Percentiles rank a stretch among this genome's conserved stretches.
Evolutionary conservation across 2,113 vertebrate genomes (phyloP).

Genomic region (Pelecanus crispus): DNA sequence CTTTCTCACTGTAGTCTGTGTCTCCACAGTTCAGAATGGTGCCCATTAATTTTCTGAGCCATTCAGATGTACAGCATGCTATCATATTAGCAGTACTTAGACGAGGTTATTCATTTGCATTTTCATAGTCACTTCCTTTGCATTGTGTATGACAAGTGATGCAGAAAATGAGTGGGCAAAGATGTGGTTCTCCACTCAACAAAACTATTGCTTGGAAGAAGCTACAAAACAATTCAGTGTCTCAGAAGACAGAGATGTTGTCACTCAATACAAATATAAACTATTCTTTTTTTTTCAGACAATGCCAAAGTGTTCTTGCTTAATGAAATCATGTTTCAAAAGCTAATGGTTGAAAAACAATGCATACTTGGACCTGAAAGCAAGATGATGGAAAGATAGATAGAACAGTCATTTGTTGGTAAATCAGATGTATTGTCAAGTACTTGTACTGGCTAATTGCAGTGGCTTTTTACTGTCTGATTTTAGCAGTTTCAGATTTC

Average conservation of each 20-base stretch:
- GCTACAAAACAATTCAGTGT: background rate
- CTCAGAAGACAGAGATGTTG: background rate
- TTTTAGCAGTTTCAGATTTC: background rate
- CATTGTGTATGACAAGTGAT: background rate
- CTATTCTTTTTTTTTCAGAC: background rate
- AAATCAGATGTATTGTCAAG: constrained; percentile 10
- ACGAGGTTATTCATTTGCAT: background rate
- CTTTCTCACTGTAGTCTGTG: background rate
- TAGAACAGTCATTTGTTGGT: background rate
- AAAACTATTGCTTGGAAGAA: background rate
- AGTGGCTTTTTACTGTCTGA: background rate
- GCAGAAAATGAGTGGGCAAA: constrained; percentile 25
- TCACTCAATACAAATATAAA: background rate
- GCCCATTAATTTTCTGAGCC: background rate
- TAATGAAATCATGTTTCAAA: constrained; percentile 9
- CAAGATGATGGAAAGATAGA: background rate
- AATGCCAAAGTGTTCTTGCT: background rate
- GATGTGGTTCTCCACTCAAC: background rate
- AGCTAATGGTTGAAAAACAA: constrained; percentile 7
- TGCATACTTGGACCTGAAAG: constrained; percentile 13
- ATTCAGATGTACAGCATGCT: background rate
- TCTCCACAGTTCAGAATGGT: background rate
- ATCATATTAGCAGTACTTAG: background rate
- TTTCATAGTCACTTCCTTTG: constrained; percentile 36
- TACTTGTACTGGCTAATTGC: background rate